phyloP scores from a whole-genome alignment of 2,797 vertebrate species.

The Phalanger gymnotis region DNA sequence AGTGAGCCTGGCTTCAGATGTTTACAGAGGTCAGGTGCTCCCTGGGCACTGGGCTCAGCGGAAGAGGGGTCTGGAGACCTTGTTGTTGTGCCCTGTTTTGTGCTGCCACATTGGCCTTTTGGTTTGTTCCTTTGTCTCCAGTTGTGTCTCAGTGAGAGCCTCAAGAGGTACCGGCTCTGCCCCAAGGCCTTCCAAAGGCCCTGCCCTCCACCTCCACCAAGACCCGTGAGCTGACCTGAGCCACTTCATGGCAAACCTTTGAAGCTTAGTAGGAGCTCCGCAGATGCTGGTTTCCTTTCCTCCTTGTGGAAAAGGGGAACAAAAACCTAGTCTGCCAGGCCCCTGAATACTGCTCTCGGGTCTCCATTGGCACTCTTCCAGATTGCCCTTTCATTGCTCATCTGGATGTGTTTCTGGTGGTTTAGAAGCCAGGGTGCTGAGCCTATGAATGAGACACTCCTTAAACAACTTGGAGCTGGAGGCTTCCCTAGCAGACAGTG shows the following conservation, averaged over 20 bases:
- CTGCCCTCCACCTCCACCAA: background rate
- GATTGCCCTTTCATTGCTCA: too few species aligned
- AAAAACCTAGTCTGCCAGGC: background rate
- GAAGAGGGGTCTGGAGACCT: background rate
- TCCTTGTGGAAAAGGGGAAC: background rate
- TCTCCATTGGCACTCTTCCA: too few species aligned
- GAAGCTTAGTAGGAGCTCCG: too few species aligned
- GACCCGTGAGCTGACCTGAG: too few species aligned
- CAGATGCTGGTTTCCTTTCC: background rate
- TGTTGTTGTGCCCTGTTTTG: too few species aligned
- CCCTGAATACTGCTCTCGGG: too few species aligned
- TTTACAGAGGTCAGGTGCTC: background rate
- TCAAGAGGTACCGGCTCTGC: background rate
- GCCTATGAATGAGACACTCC: background rate
- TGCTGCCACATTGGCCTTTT: background rate
- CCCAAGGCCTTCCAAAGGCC: background rate
- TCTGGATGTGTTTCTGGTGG: too few species aligned
- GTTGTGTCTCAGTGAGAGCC: background rate
- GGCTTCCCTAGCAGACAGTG: background rate
- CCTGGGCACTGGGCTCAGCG: too few species aligned
- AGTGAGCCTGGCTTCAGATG: too few species aligned
- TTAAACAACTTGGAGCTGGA: background rate
- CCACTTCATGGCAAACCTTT: too few species aligned
- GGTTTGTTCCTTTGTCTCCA: background rate
- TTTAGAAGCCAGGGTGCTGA: too few species aligned